A percentile compares a stretch with the other conserved stretches of the same genome.
Conservation (phyloP, 1,140 invertebrate species). For the Hydropsyche tenuis region DNA sequence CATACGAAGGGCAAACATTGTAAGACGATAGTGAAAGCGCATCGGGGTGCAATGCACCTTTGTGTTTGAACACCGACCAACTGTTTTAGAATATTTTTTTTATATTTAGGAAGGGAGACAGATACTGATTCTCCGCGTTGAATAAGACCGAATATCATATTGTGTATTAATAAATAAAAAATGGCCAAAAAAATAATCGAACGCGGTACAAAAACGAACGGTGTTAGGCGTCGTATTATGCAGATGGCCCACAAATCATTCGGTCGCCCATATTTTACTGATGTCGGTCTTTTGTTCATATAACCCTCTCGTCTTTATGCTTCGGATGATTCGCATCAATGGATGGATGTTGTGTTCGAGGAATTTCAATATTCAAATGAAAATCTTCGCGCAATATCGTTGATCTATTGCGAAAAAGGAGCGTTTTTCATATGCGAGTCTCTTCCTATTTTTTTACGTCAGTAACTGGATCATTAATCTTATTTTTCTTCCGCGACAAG, state of each 20-base stretch:
- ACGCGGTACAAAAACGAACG: not conserved
- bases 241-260: slow-evolving; percentile 42
- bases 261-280: slow-evolving; percentile 21
- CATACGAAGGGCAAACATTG: too few species aligned
- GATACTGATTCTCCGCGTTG: slow-evolving; percentile 3
- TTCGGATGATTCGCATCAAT: slow-evolving; percentile 18
- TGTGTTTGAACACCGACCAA: slow-evolving; percentile 13
- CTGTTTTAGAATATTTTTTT: not conserved
- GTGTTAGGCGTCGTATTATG: slow-evolving; percentile 27
- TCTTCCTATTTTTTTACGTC: not conserved
- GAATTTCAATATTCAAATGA: too few species aligned
- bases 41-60: slow-evolving; percentile 15
- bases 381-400: too few species aligned
- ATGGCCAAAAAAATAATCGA: not conserved
- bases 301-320: slow-evolving; percentile 28
- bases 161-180: not conserved
- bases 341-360: not conserved
- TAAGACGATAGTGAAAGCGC: slow-evolving; percentile 15
- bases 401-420: too few species aligned
- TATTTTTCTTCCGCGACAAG: slow-evolving; percentile 30
- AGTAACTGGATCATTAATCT: slow-evolving; percentile 26
- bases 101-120: not conserved
- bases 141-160: not conserved
- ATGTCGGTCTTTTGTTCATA: slow-evolving; percentile 24
- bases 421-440: slow-evolving; percentile 1